Percentiles rank a stretch among this genome's conserved stretches.
Conservation (phyloP, 2,797 vertebrate species). For the Echiichthys vipera region DNA sequence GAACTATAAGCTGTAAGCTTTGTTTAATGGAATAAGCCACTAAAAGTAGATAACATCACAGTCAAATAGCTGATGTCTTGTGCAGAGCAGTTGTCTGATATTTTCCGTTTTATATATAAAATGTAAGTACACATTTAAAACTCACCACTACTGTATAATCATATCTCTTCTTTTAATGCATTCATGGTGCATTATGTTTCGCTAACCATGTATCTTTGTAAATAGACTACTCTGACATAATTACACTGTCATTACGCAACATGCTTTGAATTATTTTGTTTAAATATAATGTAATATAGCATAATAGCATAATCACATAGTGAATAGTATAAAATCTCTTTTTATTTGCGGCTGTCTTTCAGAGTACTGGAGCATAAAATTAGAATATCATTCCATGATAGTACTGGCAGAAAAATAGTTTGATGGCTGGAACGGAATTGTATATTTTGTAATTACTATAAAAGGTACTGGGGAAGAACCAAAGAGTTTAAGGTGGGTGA, state of each 20-base stretch:
- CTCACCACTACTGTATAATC: background rate
- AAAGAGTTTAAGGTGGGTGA: conserved; percentile 69
- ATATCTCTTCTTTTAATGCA: background rate
- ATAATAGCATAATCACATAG: conserved; percentile 60
- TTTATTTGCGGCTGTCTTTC: conserved; percentile 70
- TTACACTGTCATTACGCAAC: conserved; percentile 47
- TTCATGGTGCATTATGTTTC: conserved; percentile 13
- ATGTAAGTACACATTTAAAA: conserved; percentile 8
- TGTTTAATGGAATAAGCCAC: conserved; percentile 11
- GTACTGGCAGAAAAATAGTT: conserved; percentile 59
- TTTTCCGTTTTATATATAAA: conserved; percentile 33
- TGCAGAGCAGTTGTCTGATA: conserved; percentile 4
- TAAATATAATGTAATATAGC: conserved; percentile 59
- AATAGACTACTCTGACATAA: conserved; percentile 32
- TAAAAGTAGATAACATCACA: conserved; percentile 26
- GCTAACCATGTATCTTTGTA: conserved; percentile 25
- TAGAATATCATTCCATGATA: conserved; percentile 72
- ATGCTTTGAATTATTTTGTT: conserved; percentile 40
- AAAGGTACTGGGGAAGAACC: conserved; percentile 79
- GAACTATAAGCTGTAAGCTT: background rate
- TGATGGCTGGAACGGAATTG: conserved; percentile 75
- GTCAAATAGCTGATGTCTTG: conserved; percentile 14
- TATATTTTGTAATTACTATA: conserved; percentile 82
- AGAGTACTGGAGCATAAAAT: conserved; percentile 74
- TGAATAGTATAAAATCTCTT: conserved; percentile 53